phyloP scores from a whole-genome alignment of 2,797 vertebrate species.

The Bothrops alternatus region DNA sequence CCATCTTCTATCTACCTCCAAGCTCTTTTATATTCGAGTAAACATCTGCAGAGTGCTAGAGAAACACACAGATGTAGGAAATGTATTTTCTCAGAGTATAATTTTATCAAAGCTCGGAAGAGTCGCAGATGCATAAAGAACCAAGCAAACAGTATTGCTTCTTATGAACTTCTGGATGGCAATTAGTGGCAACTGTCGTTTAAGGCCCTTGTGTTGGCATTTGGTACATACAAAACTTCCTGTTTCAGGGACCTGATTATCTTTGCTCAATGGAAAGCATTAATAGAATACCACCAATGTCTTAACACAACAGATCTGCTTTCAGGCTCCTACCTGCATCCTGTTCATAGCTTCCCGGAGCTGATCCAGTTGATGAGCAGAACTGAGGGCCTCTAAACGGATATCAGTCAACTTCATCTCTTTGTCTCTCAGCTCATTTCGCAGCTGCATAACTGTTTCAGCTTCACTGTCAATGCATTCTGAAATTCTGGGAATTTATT shows the following conservation, averaged over 20 bases:
- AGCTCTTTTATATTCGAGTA: neutral
- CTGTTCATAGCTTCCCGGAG: constrained; percentile 97
- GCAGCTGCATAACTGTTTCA: constrained; percentile 92
- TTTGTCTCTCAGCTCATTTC: constrained; percentile 94
- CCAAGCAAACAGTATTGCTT: neutral
- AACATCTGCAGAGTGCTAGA: neutral
- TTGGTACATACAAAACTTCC: neutral
- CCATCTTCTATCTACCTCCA: neutral
- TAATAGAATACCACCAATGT: neutral
- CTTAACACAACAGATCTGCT: rapidly evolving
- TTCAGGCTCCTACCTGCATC: constrained; percentile 85
- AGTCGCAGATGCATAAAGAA: neutral
- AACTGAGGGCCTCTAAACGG: constrained; percentile 94
- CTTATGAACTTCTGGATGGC: neutral
- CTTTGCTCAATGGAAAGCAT: neutral
- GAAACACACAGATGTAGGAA: neutral
- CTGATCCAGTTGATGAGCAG: constrained; percentile 97
- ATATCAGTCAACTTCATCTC: constrained; percentile 99
- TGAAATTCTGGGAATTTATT: constrained; percentile 75
- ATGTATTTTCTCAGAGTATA: neutral
- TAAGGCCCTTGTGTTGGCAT: neutral
- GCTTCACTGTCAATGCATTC: constrained; percentile 92
- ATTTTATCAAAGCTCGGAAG: neutral
- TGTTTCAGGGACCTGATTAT: neutral
- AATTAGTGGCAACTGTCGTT: neutral